Percentiles rank a stretch among this genome's conserved stretches.
phyloP scores from a whole-genome alignment of 2,797 vertebrate species.

The Dendrocincla tyrannina region DNA sequence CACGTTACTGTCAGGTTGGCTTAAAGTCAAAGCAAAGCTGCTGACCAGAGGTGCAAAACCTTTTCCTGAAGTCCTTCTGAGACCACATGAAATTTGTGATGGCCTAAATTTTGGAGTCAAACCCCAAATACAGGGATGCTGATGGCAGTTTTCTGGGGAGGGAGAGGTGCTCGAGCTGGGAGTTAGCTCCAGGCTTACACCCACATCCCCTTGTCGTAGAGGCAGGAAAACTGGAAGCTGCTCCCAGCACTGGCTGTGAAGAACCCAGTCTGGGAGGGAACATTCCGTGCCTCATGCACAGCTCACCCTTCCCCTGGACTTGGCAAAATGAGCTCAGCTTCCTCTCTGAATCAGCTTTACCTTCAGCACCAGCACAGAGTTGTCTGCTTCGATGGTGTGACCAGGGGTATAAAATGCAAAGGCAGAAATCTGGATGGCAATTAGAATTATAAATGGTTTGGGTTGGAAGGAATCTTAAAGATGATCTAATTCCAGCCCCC shows the following conservation, averaged over 20 bases:
- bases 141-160: neutral
- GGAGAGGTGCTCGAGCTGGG: neutral
- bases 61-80: neutral
- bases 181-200: neutral
- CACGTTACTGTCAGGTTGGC: neutral
- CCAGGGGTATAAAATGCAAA: neutral
- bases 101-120: neutral
- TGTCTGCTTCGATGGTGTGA: neutral
- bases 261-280: neutral
- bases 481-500: neutral
- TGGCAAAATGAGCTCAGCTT: constrained; percentile 21
- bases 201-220: neutral
- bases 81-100: neutral
- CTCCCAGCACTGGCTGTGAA: neutral
- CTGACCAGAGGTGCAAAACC: neutral
- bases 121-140: neutral
- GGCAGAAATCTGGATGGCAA: neutral
- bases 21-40: neutral
- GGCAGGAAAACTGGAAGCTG: neutral
- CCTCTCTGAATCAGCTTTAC: neutral
- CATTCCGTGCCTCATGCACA: neutral
- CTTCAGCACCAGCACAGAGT: neutral
- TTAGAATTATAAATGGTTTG: neutral
- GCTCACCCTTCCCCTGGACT: constrained; percentile 49
- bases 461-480: neutral